phyloP scores from a whole-genome alignment of 2,797 vertebrate species.

The Sebastes nivosus region DNA sequence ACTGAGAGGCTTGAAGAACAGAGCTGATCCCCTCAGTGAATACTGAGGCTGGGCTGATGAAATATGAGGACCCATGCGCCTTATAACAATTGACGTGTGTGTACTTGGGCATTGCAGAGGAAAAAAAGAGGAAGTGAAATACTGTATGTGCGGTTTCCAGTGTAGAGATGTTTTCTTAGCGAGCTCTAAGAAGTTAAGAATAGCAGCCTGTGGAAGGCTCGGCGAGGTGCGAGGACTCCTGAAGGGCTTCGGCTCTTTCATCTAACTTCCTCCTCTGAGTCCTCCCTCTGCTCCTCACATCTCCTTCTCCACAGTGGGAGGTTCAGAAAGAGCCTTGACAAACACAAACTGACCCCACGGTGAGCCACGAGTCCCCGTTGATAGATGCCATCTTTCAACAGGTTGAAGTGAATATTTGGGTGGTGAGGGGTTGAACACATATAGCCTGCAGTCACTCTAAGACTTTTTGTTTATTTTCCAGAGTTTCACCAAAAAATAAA shows the following conservation, averaged over 20 bases:
- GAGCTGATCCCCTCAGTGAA: constrained; percentile 43
- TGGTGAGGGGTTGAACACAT: neutral
- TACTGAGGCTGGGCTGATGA: constrained; percentile 36
- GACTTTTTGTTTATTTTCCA: neutral
- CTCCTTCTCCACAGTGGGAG: constrained; percentile 32
- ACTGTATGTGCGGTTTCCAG: constrained; percentile 15
- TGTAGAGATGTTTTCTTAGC: constrained; percentile 19
- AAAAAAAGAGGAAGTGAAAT: neutral
- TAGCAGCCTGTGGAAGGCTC: constrained; percentile 45
- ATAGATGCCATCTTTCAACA: constrained; percentile 26
- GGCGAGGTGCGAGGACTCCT: constrained; percentile 50
- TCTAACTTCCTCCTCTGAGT: constrained; percentile 47
- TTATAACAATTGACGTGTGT: neutral
- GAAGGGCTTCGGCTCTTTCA: constrained; percentile 61
- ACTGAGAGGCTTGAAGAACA: constrained; percentile 50
- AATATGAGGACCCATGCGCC: constrained; percentile 26
- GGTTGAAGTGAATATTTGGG: constrained; percentile 17
- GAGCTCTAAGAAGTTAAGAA: constrained; percentile 50
- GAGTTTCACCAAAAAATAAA: neutral
- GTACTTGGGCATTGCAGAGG: neutral
- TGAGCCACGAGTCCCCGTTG: constrained; percentile 1
- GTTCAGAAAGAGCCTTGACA: constrained; percentile 37
- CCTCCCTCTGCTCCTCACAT: constrained; percentile 48
- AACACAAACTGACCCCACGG: constrained; percentile 36
- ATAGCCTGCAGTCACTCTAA: neutral